Percentiles rank a stretch among this genome's conserved stretches.
Evolutionary conservation across 2,888 invertebrate genomes (phyloP).

Genomic region (Agelastica alni): DNA sequence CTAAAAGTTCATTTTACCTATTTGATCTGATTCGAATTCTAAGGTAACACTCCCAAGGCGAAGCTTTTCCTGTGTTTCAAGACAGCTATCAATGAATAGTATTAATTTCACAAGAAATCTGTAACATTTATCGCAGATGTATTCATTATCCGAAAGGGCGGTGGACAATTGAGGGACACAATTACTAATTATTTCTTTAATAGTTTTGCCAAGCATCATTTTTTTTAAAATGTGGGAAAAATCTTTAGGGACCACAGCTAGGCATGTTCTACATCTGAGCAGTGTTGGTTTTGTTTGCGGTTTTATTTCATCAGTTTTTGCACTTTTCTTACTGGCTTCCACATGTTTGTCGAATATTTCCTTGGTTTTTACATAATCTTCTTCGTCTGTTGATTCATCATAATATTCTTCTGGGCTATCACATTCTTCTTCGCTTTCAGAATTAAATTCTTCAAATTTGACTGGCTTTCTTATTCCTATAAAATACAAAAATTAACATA

Average conservation of each 20-base stretch:
- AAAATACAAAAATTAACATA: too few species aligned
- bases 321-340: too few species aligned
- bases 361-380: neutral
- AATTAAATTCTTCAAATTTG: slow-evolving; percentile 1
- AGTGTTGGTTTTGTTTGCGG: neutral
- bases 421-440: slow-evolving; percentile 1
- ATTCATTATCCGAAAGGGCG: slow-evolving; percentile 10
- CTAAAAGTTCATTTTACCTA: too few species aligned
- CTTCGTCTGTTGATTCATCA: neutral
- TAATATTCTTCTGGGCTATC: neutral
- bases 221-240: slow-evolving; percentile 10
- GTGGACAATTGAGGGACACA: slow-evolving; percentile 23
- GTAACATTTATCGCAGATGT: slow-evolving; percentile 20
- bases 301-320: too few species aligned
- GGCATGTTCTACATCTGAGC: slow-evolving; percentile 27
- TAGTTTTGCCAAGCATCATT: slow-evolving; percentile 13
- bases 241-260: slow-evolving; percentile 3
- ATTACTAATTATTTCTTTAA: slow-evolving; percentile 19
- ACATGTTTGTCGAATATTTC: too few species aligned
- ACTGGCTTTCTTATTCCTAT: slow-evolving; percentile 8
- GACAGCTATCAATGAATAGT: slow-evolving; percentile 16
- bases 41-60: slow-evolving; percentile 10
- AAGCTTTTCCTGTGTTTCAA: slow-evolving; percentile 16
- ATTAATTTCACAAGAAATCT: slow-evolving; percentile 13
- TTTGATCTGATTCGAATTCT: too few species aligned